A percentile compares a stretch with the other conserved stretches of the same genome.
Conservation (phyloP, 2,888 invertebrate species). For the Hypsopygia costalis region DNA sequence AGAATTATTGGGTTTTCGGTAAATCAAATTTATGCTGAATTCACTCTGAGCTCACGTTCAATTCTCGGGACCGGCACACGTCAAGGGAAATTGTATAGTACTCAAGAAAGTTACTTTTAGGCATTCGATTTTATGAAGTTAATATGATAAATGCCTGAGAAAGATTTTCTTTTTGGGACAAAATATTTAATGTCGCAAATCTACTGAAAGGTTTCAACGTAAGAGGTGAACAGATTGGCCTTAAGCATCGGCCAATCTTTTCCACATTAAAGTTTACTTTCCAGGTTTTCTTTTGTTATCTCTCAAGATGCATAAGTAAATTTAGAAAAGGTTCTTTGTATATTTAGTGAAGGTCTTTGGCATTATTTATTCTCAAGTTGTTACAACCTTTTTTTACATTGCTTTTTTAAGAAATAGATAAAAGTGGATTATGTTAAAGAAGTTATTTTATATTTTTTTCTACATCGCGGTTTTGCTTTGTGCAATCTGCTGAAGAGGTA, state of each 20-base stretch:
- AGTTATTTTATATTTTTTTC: no score
- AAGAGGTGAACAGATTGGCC: background rate
- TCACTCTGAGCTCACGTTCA: background rate
- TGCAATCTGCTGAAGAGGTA: no score
- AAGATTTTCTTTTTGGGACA: background rate
- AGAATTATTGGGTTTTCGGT: background rate
- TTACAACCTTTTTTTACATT: no score
- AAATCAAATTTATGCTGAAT: background rate
- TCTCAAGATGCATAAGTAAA: background rate
- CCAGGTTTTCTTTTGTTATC: background rate
- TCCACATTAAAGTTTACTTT: background rate
- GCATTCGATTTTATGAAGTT: conserved; percentile 1
- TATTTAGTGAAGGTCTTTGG: background rate
- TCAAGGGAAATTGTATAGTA: background rate
- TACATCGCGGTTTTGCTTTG: no score
- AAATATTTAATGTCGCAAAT: conserved; percentile 1
- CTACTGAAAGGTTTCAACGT: background rate
- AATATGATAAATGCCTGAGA: conserved; percentile 2
- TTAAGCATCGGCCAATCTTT: background rate
- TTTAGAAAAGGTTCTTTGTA: background rate
- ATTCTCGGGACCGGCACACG: background rate
- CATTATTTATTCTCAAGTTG: no score
- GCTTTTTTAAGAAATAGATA: no score
- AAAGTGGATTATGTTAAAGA: no score
- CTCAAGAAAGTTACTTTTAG: background rate